Evolutionary conservation across 2,888 invertebrate genomes (phyloP).

Genomic region (Gortyna flavago): DNA sequence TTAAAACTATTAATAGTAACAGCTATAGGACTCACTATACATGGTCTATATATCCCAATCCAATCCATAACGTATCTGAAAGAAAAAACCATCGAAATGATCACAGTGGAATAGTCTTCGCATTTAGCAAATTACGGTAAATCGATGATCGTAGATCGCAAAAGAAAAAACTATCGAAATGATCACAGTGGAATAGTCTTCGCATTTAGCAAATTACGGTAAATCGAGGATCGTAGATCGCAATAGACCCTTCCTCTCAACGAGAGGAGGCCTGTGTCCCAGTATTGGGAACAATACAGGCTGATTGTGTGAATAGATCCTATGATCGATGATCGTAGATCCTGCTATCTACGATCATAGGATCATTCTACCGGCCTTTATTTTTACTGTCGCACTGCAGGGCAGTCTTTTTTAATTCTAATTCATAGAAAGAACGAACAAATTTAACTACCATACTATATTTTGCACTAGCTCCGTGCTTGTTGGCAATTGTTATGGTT

Average conservation of each 20-base stretch:
- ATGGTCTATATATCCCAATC: background rate
- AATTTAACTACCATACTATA: background rate
- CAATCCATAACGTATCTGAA: background rate
- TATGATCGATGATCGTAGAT: too few relatives aligned
- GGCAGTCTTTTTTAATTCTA: background rate
- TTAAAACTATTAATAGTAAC: conserved; percentile 28
- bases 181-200: background rate
- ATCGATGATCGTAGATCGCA: background rate
- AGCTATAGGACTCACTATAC: conserved; percentile 8
- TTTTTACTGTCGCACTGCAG: too few relatives aligned
- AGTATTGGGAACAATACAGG: background rate
- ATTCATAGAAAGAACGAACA: background rate
- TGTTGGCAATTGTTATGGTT: background rate
- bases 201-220: background rate
- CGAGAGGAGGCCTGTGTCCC: background rate
- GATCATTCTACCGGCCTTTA: background rate
- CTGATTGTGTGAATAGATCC: background rate
- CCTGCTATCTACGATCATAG: background rate
- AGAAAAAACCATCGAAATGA: background rate
- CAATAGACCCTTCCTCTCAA: background rate
- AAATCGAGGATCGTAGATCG: background rate
- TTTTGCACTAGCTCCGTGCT: background rate
- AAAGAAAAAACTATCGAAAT: background rate
- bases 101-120: background rate
- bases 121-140: background rate